Base-by-base conservation (phyloP, 2,888 invertebrate species). In the Coronaproctus castanopsis region DNA sequence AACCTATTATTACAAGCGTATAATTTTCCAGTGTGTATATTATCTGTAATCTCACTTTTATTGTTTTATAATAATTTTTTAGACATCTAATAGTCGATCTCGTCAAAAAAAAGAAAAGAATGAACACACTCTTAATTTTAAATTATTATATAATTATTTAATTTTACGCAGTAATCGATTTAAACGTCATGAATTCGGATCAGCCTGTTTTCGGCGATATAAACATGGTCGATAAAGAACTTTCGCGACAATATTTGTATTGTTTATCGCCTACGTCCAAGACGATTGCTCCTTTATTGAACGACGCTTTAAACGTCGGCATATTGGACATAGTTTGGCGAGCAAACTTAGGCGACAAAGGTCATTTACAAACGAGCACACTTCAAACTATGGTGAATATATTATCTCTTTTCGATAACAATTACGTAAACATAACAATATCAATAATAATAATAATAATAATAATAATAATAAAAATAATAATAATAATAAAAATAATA, bases 291-390 rank as follows among this genome's bases (percentile, higher is more conserved):
- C 79, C 83, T 19, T 85, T 86, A 68, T 76, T 85, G 60, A 83
- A 85, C 65, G 82, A 84, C 62, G 84, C 87, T 14, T 89, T 87
- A 57, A 87, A 86, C 70, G 87, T 97, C 67, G 97, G 97, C 1
- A 97, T 96, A 74, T 75, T 98, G 58, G 97, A 98, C 73, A 97
- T 98, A 69, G 87, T 93, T 10, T 98, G 98, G 98, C 80, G 95
- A 66, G 93, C 95, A 24, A 89, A 91, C 73, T 80, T 97, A 68
- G 97, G 97, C 21, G 97, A 97, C 75, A 82, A 87, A 67, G 97
- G 96, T n/a, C 78, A 95, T 64, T 75, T 97, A 62, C 96, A 97
- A 75, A 97, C 96, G 19, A 92, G 93, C 73, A 91, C 91, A 69
- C 73, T 97, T 61, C 88, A 91, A 70, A 80, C 95, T 75, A 84